Percentiles rank a stretch among this genome's conserved stretches.
Evolutionary conservation across 2,888 invertebrate genomes (phyloP).

Genomic region (Hypena proboscidalis): DNA sequence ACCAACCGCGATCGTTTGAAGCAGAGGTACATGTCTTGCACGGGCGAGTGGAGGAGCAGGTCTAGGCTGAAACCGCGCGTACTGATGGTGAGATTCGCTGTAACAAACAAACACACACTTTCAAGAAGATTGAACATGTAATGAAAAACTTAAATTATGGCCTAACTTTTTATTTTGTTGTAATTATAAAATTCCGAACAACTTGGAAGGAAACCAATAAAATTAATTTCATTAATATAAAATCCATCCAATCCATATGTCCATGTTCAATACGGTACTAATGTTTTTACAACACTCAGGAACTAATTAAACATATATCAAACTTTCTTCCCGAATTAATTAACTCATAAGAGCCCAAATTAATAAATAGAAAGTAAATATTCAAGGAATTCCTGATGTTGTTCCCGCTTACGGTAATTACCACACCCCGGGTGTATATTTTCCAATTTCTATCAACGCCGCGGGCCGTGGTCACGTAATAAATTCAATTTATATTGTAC

Average conservation of each 20-base stretch:
- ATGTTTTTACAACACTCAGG: conserved; percentile 36
- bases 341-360: conserved; percentile 62
- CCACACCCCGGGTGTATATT: conserved; percentile 63
- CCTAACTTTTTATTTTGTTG: too few species aligned
- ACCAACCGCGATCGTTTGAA: conserved; percentile 91
- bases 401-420: conserved; percentile 57
- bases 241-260: conserved; percentile 24
- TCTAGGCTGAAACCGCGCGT: conserved; percentile 86
- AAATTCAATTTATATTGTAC: conserved; percentile 45
- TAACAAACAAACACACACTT: conserved; percentile 63
- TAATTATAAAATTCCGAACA: conserved; percentile 2
- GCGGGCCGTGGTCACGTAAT: conserved; percentile 50
- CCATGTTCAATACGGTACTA: conserved; percentile 23
- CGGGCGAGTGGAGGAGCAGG: conserved; percentile 88
- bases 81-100: conserved; percentile 89
- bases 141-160: too few species aligned
- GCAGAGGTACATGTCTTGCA: conserved; percentile 90
- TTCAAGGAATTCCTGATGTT: conserved; percentile 59
- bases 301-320: conserved; percentile 40
- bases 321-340: conserved; percentile 66
- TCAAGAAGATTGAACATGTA: not conserved
- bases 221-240: conserved; percentile 4
- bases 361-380: conserved; percentile 68
- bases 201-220: conserved; percentile 2
- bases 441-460: conserved; percentile 61